Evolutionary conservation across 2,888 invertebrate species (phyloP).

Genomic region (Lithophane leautieri): DNA sequence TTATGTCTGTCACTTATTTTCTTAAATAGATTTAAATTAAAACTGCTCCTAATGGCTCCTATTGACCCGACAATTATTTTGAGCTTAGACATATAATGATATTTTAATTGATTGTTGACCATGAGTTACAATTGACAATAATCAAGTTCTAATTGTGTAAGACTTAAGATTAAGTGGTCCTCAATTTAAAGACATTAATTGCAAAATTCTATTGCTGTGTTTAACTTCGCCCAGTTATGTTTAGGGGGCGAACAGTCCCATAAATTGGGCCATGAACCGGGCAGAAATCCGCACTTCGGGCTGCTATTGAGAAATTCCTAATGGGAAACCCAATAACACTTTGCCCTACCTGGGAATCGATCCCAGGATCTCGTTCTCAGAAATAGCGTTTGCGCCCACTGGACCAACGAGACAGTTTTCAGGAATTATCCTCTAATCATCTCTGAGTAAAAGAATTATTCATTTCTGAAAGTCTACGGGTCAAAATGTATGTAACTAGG

Average conservation of each 20-base stretch:
- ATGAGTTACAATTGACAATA: constrained; percentile 15
- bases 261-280: too few species aligned
- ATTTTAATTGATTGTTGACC: constrained; percentile 34
- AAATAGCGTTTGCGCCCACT: background rate
- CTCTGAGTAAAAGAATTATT: background rate
- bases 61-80: constrained; percentile 21
- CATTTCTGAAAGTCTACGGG: constrained; percentile 10
- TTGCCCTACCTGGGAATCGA: too few species aligned
- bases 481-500: constrained; percentile 27
- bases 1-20: too few species aligned
- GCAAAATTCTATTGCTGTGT: background rate
- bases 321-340: too few species aligned
- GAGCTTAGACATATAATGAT: constrained; percentile 2
- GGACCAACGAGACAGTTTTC: background rate
- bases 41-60: too few species aligned
- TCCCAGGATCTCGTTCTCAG: too few species aligned
- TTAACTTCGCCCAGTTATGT: background rate
- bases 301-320: too few species aligned
- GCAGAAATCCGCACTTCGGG: too few species aligned
- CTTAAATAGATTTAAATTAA: too few species aligned
- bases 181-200: background rate
- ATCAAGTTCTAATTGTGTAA: background rate
- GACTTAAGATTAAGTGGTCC: background rate
- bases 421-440: background rate
- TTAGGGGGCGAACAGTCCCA: too few species aligned